Base-by-base conservation (phyloP, 2,113 vertebrate species). In the Oenanthe oenanthe region DNA sequence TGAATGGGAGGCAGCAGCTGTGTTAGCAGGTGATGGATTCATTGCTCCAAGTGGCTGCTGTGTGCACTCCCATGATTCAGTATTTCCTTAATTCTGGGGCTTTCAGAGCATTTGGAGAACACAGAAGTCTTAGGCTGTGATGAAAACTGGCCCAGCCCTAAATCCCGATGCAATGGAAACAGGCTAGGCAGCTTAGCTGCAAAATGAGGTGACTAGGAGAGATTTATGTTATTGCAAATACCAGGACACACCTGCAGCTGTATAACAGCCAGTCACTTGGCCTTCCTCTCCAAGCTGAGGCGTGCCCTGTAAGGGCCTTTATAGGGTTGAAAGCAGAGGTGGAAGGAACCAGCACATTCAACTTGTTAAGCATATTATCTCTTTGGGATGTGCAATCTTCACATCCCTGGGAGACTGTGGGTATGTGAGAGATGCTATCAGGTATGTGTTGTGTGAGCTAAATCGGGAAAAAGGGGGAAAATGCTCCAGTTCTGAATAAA, bases 1-100 rank as follows among this genome's bases (percentile, higher is more conserved):
- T 82, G 89, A 91, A 94, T 70, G 81, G 91, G 77, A 89, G 61
- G 89, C 91, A 86, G 93, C 85, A 91, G 95, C 93, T 96, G 89
- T 47, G 77, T 85, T 94, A 85, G 96, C 96, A 91, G 95, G 94
- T 96, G 96, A 97, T 95, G 85, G 68, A 97, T 95, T 96, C 92
- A 84, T 95, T 26, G 75, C 93, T 81, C n/a, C 0, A 29, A 45
- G 48, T 57, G 68, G 78, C 81, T 88, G 78, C 93, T 88, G 16
- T 4, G 45, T 21, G 48, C 16, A 0, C 85, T 93, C 92, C 88
- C 3, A 1, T 60, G 57, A n/a, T 81, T 75, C 75, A 56, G 84
- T 38, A 54, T 95, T 93, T 88, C 89, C 87, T 94, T 96, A 88
- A 93, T 92, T 84, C 96, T 75, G 68, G 22, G 56, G 92, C 84